phyloP scores from a whole-genome alignment of 2,113 vertebrate genomes.

The Phasianus colchicus region DNA sequence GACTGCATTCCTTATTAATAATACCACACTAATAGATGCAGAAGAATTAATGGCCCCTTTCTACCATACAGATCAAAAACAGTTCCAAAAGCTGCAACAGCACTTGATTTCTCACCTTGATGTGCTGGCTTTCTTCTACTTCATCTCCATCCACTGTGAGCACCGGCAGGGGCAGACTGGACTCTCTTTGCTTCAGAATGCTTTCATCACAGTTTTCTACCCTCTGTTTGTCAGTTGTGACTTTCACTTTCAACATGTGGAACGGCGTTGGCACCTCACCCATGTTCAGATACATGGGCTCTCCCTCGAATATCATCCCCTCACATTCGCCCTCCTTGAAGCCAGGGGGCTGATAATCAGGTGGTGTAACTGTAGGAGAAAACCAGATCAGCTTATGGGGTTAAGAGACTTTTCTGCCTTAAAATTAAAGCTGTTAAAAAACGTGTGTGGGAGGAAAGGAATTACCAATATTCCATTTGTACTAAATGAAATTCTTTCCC shows the following conservation, averaged over 20 bases:
- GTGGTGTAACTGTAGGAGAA: slow-evolving; percentile 86
- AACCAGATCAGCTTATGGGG: neutral
- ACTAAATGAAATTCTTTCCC: neutral
- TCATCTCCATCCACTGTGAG: slow-evolving; percentile 49
- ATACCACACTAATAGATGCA: no score
- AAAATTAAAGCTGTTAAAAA: neutral
- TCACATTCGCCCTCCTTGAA: slow-evolving; percentile 86
- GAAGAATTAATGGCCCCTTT: neutral
- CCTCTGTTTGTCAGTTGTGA: slow-evolving; percentile 89
- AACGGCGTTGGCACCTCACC: slow-evolving; percentile 92
- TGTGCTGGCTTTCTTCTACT: slow-evolving; percentile 29
- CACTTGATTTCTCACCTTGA: slow-evolving; percentile 51
- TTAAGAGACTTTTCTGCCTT: neutral
- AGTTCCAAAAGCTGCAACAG: neutral
- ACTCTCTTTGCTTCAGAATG: slow-evolving; percentile 54
- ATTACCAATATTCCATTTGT: neutral
- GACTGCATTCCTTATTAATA: neutral
- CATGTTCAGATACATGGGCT: slow-evolving; percentile 87
- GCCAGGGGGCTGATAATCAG: slow-evolving; percentile 93
- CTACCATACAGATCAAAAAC: neutral
- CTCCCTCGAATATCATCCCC: slow-evolving; percentile 84
- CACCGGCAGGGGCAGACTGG: slow-evolving; percentile 64
- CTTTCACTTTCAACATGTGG: slow-evolving; percentile 88
- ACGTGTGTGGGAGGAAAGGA: accelerated
- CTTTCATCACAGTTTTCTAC: slow-evolving; percentile 84